Conservation (phyloP, 2,797 vertebrate species). For the Mormyrus proboscirostris region DNA sequence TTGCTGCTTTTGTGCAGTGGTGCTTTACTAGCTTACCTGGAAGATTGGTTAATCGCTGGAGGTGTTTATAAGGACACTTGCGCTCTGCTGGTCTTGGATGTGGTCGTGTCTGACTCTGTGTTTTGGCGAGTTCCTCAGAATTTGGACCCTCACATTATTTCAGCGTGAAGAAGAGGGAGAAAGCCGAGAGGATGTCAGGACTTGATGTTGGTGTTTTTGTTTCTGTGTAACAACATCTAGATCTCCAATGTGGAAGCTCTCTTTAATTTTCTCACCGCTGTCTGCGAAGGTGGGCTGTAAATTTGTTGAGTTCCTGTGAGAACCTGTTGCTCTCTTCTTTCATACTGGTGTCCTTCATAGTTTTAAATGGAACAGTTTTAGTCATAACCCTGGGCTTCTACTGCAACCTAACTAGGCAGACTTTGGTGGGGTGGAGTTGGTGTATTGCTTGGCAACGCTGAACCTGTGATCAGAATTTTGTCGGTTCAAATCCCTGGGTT, state of each 20-base stretch:
- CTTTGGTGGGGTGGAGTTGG: not conserved
- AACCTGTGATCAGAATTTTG: not conserved
- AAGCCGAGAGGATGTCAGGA: not conserved
- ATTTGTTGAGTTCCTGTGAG: not conserved
- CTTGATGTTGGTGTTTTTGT: not conserved
- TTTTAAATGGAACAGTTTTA: not conserved
- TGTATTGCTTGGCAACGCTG: not conserved
- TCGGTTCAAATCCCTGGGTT: not conserved
- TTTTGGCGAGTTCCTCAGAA: not conserved
- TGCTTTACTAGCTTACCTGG: not conserved
- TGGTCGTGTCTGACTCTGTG: not conserved
- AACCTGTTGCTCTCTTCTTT: not conserved
- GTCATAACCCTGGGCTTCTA: not conserved
- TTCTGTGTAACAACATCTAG: not conserved
- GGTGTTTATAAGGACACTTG: no score
- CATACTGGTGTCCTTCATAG: not conserved
- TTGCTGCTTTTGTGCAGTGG: not conserved
- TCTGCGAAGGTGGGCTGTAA: not conserved
- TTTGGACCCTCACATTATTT: not conserved
- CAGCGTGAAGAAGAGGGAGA: not conserved
- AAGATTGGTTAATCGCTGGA: not conserved
- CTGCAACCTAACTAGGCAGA: not conserved
- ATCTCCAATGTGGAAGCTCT: not conserved
- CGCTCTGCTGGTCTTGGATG: no score
- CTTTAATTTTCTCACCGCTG: not conserved